These are phyloP conservation scores for Erebia palarica DNA, from an alignment of 2,888 invertebrate species.

Conservation along the genomic window DNA sequence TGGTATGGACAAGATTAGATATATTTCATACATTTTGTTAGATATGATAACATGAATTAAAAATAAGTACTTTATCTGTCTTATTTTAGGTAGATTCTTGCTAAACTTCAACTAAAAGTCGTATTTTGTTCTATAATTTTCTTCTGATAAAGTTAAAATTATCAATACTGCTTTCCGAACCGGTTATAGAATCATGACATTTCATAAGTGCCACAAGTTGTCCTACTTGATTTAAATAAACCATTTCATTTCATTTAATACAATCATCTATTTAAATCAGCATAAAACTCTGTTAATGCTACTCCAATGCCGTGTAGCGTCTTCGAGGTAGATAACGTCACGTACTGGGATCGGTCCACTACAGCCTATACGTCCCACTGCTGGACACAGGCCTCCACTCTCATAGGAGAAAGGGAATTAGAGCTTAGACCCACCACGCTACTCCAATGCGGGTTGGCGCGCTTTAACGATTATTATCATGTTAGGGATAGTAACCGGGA, in stretches of 20 bases:
- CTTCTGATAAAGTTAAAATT: too few relatives aligned
- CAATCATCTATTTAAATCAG: not conserved
- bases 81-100: not conserved
- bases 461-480: too few relatives aligned
- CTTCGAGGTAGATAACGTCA: slow-evolving; percentile 42
- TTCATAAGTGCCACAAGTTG: too few relatives aligned
- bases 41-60: slow-evolving; percentile 6
- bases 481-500: too few relatives aligned
- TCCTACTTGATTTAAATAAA: too few relatives aligned
- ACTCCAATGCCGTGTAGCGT: not conserved
- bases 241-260: not conserved
- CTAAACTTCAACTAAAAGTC: not conserved
- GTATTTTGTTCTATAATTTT: not conserved
- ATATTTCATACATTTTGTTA: not conserved
- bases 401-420: too few relatives aligned
- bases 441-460: too few relatives aligned
- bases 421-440: too few relatives aligned
- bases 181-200: too few relatives aligned
- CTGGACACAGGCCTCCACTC: too few relatives aligned
- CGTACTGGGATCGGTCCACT: slow-evolving; percentile 52
- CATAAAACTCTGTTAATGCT: slow-evolving; percentile 1
- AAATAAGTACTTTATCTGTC: slow-evolving; percentile 2
- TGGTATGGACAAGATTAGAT: slow-evolving; percentile 4
- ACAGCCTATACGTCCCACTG: too few relatives aligned
- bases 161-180: too few relatives aligned